A percentile compares a stretch with the other conserved stretches of the same genome.
Evolutionary conservation across 2,888 invertebrate species (phyloP).

Genomic region (Graphium colonna): DNA sequence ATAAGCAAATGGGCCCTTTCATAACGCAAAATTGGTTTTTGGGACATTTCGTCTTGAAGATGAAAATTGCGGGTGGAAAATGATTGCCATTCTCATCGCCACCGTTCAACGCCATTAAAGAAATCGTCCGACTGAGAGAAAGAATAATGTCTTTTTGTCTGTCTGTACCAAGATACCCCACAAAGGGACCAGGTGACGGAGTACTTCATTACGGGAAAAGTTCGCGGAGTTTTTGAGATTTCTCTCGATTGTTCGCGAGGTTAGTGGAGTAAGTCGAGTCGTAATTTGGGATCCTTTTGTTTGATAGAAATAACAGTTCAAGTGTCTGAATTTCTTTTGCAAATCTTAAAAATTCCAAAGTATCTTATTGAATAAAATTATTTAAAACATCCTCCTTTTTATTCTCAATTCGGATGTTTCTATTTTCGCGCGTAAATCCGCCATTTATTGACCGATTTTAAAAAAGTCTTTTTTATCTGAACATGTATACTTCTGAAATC

Average conservation of each 20-base stretch:
- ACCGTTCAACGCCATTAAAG: slow-evolving; percentile 35
- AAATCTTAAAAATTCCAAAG: slow-evolving; percentile 1
- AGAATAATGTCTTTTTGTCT: slow-evolving; percentile 29
- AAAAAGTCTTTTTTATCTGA: too few species aligned
- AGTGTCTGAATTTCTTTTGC: background rate
- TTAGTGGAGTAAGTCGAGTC: slow-evolving; percentile 10
- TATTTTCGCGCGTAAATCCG: too few species aligned
- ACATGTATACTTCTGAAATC: too few species aligned
- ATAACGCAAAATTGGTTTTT: slow-evolving; percentile 69
- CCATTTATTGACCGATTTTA: too few species aligned
- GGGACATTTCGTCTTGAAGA: slow-evolving; percentile 54
- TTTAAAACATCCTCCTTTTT: too few species aligned
- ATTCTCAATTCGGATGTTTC: too few species aligned
- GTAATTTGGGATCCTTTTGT: background rate
- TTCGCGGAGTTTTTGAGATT: slow-evolving; percentile 16
- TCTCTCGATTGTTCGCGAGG: slow-evolving; percentile 14
- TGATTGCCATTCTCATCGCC: slow-evolving; percentile 46
- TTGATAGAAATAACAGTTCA: too few species aligned
- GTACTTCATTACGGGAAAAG: slow-evolving; percentile 18
- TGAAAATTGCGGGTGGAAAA: slow-evolving; percentile 51
- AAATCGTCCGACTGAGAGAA: slow-evolving; percentile 33
- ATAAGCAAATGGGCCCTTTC: slow-evolving; percentile 73
- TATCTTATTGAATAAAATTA: too few species aligned
- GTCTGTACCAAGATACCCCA: slow-evolving; percentile 12
- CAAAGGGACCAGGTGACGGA: slow-evolving; percentile 22